Percentiles rank a stretch among this genome's conserved stretches.
These are phyloP conservation scores for Polydrusus cervinus DNA, from an alignment of 2,888 invertebrate genomes.

Conservation along the genomic window DNA sequence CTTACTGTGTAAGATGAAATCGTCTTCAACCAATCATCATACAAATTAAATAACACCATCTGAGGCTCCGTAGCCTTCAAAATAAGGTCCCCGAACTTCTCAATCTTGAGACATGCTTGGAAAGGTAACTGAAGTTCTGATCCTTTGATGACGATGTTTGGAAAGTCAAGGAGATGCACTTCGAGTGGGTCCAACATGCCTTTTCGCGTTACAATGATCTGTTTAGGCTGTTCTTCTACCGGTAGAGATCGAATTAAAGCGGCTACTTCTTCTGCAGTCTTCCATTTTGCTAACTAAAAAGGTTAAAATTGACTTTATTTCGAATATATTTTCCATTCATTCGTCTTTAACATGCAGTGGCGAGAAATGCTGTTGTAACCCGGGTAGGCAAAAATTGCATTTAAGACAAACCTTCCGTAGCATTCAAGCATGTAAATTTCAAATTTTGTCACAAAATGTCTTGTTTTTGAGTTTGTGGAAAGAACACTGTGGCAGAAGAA, in stretches of 20 bases:
- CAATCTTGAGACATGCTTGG: slow-evolving; percentile 98
- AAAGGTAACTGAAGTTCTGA: slow-evolving; percentile 98
- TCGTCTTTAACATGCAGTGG: too few species aligned
- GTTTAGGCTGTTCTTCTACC: slow-evolving; percentile 99
- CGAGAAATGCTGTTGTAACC: too few species aligned
- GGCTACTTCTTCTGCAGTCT: slow-evolving; percentile 99
- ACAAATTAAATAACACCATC: slow-evolving; percentile 99
- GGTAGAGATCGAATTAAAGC: slow-evolving; percentile 98
- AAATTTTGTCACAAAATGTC: too few species aligned
- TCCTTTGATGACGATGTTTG: slow-evolving; percentile 99
- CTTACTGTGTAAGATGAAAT: slow-evolving; percentile 97
- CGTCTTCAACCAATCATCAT: slow-evolving; percentile 99
- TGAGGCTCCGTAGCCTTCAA: slow-evolving; percentile 99
- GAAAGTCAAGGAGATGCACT: slow-evolving; percentile 99
- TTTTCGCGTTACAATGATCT: slow-evolving; percentile 99
- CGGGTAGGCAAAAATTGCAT: too few species aligned
- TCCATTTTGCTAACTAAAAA: slow-evolving; percentile 96
- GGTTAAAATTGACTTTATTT: neutral
- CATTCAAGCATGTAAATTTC: too few species aligned
- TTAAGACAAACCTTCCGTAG: too few species aligned
- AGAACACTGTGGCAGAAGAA: too few species aligned
- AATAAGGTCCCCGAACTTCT: slow-evolving; percentile 99
- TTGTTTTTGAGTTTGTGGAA: too few species aligned
- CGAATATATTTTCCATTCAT: too few species aligned
- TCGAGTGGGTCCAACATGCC: slow-evolving; percentile 99